Evolutionary conservation across 2,797 vertebrate species (phyloP), one percentile per base, ranked within the genome.

Genomic region (Thripadectes ignobilis): DNA sequence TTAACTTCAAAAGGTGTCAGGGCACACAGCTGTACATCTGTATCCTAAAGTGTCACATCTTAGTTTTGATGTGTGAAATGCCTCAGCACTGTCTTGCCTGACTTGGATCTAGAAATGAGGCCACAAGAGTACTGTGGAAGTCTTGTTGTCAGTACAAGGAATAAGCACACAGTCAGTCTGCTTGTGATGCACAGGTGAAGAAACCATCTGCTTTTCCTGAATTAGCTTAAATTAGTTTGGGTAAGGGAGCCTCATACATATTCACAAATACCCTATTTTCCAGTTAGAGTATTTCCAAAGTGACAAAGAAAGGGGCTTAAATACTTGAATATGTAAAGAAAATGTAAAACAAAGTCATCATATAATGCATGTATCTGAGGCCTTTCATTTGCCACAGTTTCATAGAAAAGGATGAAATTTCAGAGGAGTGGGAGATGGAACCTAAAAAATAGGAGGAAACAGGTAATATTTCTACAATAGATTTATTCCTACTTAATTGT

Each of bases 171-270:
- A 57, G 12, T 73, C 51, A 61, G 65, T 24, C 12, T 55, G 22
- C 39, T 72, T 76, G 74, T 74, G 43, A 69, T 66, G 34, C 71
- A 43, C 69, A 77, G 66, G 79, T 84, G 61, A 93, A 69, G 61
- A 81, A 93, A 77, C 38, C 57, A 57, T 69, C 69, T 77, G 74
- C 34, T 85, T 87, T 87, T 68, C 57, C 83, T 77, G 66, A 89
- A 72, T 68, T 67, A 86, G 51, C 59, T 81, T 43, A 73, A 57
- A 89, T 73, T 72, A 74, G 13, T 90, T 62, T 88, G 48, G 16
- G 24, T 81, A 77, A 71, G 45, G 30, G 15, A 85, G 14, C 10
- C 36, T 91, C 39, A 85, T 92, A 36, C 52, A n/a, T 88, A 85
- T 74, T 85, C 52, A 75, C 24, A 36, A 73, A 38, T 41, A 71